Base-by-base conservation (phyloP, 2,113 vertebrate species). In the Caretta caretta region DNA sequence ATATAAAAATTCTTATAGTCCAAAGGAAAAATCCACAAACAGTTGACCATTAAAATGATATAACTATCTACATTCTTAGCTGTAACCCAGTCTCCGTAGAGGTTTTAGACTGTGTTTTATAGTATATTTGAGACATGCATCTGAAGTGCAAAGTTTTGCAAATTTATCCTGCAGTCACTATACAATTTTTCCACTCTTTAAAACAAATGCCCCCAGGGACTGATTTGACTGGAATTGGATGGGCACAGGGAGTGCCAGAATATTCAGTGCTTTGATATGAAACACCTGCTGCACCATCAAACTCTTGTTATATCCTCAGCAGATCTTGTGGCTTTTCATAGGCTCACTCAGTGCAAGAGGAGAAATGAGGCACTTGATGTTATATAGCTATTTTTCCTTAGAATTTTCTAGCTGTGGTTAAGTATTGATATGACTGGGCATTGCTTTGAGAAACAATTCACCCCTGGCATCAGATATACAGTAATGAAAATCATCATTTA, bases 161-260 rank as follows among this genome's bases (percentile, higher is more conserved):
- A 56, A 27, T 93, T 83, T 13, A 8, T 2, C 22, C 35, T 80
- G 76, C 83, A 85, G 65, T 42, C 2, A 1, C 31, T 69, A 35
- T 83, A 85, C 25, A 62, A 31, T 57, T 19, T 29, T 10, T 38
- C 13, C 0, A 2, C 3, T 10, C 87, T 89, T 35, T 48, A 10
- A 54, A 56, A 50, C 0, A 0, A 79, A n/a, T 13, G 3, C 42
- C 54, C 38, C 49, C 10, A 14, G 35, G 78, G 5, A 56, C 1
- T 49, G 72, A 79, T 3, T 53, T 10, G 65, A 1, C 5, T 75
- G 48, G 88, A 90, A 31, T 50, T 81, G 50, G 84, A 19, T n/a
- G 53, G 14, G 19, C 82, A 50, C 31, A 80, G 2, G 53, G 87
- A 87, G 5, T 6, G 1, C 50, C 86, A 92, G 75, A 84, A 78